Evolutionary conservation across 2,113 vertebrate genomes (phyloP).

Genomic region (Seriola rivoliana): DNA sequence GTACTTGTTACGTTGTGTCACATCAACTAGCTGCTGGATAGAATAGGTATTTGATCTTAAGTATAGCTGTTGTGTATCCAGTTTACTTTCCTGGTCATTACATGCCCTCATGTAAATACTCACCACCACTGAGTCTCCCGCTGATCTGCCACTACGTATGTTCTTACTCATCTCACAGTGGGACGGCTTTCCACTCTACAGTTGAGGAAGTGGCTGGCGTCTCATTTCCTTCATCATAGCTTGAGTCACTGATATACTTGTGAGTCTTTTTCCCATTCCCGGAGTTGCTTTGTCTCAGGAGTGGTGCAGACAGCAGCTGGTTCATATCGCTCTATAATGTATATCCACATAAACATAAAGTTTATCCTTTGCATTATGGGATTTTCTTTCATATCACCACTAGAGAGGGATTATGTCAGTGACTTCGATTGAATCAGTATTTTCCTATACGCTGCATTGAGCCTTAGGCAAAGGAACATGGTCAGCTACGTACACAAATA

Average conservation of each 20-base stretch:
- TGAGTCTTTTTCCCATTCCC: slow-evolving; percentile 25
- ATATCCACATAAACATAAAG: not conserved
- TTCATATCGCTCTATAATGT: not conserved
- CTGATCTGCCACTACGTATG: not conserved
- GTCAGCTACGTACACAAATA: not conserved
- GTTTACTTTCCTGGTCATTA: slow-evolving; percentile 51
- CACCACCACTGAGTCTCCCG: slow-evolving; percentile 11
- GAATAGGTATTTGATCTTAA: slow-evolving; percentile 17
- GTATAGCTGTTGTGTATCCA: slow-evolving; percentile 3
- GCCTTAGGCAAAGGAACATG: slow-evolving; percentile 1
- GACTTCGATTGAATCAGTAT: slow-evolving; percentile 9
- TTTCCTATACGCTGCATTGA: slow-evolving; percentile 2
- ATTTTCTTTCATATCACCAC: slow-evolving; percentile 38
- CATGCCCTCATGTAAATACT: slow-evolving; percentile 45
- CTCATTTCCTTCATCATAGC: slow-evolving; percentile 46
- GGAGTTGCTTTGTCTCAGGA: not conserved
- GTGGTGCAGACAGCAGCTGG: slow-evolving; percentile 30
- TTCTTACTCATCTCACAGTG: slow-evolving; percentile 53
- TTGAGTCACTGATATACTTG: slow-evolving; percentile 33
- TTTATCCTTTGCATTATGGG: slow-evolving; percentile 54
- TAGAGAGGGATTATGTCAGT: slow-evolving; percentile 46
- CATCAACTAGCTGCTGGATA: slow-evolving; percentile 4
- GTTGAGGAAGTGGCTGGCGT: slow-evolving; percentile 61
- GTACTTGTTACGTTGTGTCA: slow-evolving; percentile 22
- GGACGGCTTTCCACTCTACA: slow-evolving; percentile 5